Evolutionary conservation across 2,797 vertebrate species (phyloP), one percentile per base, ranked within the genome.

Genomic region (Rhincodon typus): DNA sequence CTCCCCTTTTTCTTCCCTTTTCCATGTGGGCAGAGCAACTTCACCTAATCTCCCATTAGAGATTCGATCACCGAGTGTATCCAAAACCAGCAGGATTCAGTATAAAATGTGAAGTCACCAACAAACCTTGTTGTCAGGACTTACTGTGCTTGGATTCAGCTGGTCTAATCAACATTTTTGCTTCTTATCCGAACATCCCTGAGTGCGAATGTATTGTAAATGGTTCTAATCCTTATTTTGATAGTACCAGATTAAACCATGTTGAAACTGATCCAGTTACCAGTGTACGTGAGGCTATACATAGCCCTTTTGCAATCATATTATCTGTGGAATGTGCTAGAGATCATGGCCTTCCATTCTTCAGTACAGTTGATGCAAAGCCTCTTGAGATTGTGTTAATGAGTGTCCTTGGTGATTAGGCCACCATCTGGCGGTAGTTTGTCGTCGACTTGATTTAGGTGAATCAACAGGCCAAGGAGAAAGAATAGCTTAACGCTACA

Each of bases 211-310:
- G n/a, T 93, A 67, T 25, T 42, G 90, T 38, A 50, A 25, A 69
- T 93, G n/a, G n/a, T 38, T 69, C 6, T 93, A 93, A 93, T 93
- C 90, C 66, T 69, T 93, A 93, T 93, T 93, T 93, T 93, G 90
- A 93, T n/a, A 69, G 90, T 13, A 10, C 21, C 23, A 93, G 90
- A 93, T 69, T 69, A 69, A 42, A 69, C 90, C 15, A 23, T 42
- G 34, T 13, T 42, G n/a, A 93, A 25, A 19, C 90, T 69, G 62
- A 42, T 93, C 90, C 30, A 69, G 90, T 69, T 69, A 93, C 66
- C 87, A 66, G 87, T 67, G 53, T 4, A 67, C 66, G 21, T 42
- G n/a, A 10, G 90, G n/a, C 8, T 93, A 93, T 69, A 25, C 90
- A 69, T 93, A 93, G 62, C 57, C 38, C 66, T 25, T 25, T 93